Conservation (phyloP, 2,797 vertebrate species). For the Danio choprae region DNA sequence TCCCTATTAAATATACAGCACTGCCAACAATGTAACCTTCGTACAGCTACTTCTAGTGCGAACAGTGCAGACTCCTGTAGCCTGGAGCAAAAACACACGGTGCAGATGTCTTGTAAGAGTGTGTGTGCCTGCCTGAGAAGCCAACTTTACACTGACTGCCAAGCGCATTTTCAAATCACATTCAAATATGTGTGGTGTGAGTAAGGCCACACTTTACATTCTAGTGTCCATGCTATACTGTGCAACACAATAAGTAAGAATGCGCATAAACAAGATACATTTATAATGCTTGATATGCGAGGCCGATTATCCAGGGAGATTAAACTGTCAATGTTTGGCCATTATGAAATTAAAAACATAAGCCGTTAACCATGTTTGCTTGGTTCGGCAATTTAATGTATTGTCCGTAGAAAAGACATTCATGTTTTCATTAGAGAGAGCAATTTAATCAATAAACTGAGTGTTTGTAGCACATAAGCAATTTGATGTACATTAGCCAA, state of each 20-base stretch:
- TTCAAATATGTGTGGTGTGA: not conserved
- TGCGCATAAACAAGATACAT: not conserved
- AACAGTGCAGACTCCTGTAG: slow-evolving; percentile 37
- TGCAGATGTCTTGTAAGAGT: slow-evolving; percentile 33
- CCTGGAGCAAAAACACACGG: slow-evolving; percentile 35
- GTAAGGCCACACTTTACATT: not conserved
- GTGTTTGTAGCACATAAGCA: not conserved
- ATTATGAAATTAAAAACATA: not conserved
- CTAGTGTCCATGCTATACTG: not conserved
- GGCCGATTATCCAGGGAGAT: not conserved
- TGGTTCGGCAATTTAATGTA: not conserved
- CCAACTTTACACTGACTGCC: not conserved
- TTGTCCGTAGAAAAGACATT: not conserved
- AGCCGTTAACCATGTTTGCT: not conserved
- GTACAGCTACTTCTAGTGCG: slow-evolving; percentile 52
- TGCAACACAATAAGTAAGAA: not conserved
- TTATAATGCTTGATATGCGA: not conserved
- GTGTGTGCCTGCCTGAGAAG: not conserved
- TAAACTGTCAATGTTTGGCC: not conserved
- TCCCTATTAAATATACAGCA: slow-evolving; percentile 68
- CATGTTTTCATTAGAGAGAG: not conserved
- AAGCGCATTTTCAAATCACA: not conserved
- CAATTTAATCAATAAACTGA: not conserved
- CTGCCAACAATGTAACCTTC: slow-evolving; percentile 66
- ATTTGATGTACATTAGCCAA: not conserved